A percentile compares a stretch with the other conserved stretches of the same genome.
Conservation (phyloP, 2,113 vertebrate genomes). For the Emydocephalus ijimae region DNA sequence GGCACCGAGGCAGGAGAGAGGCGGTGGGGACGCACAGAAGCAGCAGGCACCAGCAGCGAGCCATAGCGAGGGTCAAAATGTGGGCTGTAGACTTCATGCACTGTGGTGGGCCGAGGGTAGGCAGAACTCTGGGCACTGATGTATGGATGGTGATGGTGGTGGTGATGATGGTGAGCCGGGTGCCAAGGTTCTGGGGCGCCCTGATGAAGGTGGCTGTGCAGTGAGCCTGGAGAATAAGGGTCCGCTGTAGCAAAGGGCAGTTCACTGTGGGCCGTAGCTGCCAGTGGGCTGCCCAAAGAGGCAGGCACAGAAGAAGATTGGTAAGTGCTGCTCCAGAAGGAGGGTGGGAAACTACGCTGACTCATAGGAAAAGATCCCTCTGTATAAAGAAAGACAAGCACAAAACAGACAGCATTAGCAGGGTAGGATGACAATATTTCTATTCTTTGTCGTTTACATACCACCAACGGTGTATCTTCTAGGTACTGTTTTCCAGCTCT, state of each 20-base stretch:
- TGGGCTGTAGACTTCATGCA: slow-evolving; percentile 91
- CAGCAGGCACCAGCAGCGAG: slow-evolving; percentile 82
- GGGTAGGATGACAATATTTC: not conserved
- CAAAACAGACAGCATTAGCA: not conserved
- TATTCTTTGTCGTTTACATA: not conserved
- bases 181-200: slow-evolving; percentile 86
- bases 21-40: slow-evolving; percentile 85
- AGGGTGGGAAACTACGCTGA: slow-evolving; percentile 92
- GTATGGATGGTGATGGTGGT: slow-evolving; percentile 84
- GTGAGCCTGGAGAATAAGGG: slow-evolving; percentile 81
- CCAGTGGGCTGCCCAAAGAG: slow-evolving; percentile 71
- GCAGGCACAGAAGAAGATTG: slow-evolving; percentile 78
- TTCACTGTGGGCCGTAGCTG: slow-evolving; percentile 77
- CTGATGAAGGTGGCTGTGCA: slow-evolving; percentile 93
- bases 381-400: slow-evolving; percentile 50
- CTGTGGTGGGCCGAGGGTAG: slow-evolving; percentile 78
- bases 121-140: slow-evolving; percentile 79
- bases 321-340: slow-evolving; percentile 98
- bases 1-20: slow-evolving; percentile 75
- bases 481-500: not conserved
- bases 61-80: slow-evolving; percentile 91
- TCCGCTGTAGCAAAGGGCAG: slow-evolving; percentile 82
- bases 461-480: not conserved
- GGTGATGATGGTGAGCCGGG: slow-evolving; percentile 86
- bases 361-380: slow-evolving; percentile 94